A percentile compares a stretch with the other conserved stretches of the same genome.
phyloP scores from a whole-genome alignment of 2,113 vertebrate species.

The Sarotherodon lohbergeri region DNA sequence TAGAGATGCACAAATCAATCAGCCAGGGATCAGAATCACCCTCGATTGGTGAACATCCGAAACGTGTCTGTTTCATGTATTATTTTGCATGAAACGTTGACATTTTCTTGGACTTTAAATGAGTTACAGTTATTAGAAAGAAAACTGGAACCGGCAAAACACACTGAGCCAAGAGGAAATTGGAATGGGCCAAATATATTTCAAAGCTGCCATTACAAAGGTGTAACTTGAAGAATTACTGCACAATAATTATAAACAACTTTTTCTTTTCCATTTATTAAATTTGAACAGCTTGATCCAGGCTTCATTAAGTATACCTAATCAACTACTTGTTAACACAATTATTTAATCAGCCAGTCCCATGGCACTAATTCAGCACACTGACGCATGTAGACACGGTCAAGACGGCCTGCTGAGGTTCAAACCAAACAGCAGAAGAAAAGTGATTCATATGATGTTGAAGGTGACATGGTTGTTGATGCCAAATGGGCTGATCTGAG shows the following conservation, averaged over 20 bases:
- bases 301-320: neutral
- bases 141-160: neutral
- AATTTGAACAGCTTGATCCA: neutral
- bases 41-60: fast-evolving
- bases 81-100: neutral
- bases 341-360: neutral
- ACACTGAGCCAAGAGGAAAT: neutral
- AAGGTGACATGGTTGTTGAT: neutral
- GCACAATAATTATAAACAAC: neutral
- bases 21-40: neutral
- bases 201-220: neutral
- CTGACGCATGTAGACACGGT: neutral
- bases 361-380: neutral
- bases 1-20: neutral
- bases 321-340: neutral
- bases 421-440: neutral
- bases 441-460: neutral
- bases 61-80: neutral
- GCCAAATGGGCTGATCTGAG: neutral
- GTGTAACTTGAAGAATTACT: neutral
- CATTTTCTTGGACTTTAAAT: neutral
- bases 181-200: neutral
- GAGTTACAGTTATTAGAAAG: neutral
- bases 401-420: neutral
- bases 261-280: neutral